Evolutionary conservation across 1,140 invertebrate genomes (phyloP).

Genomic region (Tetragnatha versicolor): DNA sequence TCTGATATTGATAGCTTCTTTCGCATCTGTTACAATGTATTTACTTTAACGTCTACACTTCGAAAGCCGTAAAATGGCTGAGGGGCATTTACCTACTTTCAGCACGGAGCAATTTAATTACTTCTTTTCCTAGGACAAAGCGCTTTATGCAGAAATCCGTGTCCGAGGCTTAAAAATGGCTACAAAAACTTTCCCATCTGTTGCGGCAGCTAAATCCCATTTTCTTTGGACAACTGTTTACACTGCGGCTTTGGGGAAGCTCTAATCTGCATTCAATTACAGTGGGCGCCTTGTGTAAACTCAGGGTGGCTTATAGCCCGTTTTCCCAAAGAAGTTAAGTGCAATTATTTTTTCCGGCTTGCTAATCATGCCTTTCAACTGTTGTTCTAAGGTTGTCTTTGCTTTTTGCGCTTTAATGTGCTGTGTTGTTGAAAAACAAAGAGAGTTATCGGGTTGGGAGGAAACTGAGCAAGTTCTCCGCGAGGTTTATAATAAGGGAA

Average conservation of each 20-base stretch:
- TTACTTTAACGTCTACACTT: conserved; percentile 42
- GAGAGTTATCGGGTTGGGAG: too few relatives aligned
- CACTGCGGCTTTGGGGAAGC: conserved; percentile 26
- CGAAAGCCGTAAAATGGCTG: conserved; percentile 25
- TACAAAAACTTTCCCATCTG: conserved; percentile 33
- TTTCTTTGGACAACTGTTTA: conserved; percentile 53
- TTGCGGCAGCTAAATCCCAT: conserved; percentile 44
- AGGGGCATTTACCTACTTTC: conserved; percentile 45
- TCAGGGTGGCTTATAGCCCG: too few relatives aligned
- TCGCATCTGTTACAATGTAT: conserved; percentile 47
- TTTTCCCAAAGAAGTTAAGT: conserved; percentile 18
- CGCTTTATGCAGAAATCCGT: conserved; percentile 43
- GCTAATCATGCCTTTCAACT: neutral
- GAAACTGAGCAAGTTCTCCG: too few relatives aligned
- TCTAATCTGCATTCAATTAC: conserved; percentile 51
- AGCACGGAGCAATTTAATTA: conserved; percentile 47
- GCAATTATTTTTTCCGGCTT: conserved; percentile 16
- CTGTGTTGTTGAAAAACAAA: too few relatives aligned
- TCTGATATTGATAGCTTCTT: conserved; percentile 33
- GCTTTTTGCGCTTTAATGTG: neutral
- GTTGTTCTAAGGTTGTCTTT: neutral
- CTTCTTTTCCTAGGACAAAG: conserved; percentile 39
- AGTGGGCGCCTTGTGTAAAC: conserved; percentile 41
- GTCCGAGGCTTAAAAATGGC: conserved; percentile 15
- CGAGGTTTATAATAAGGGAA: too few relatives aligned